Conservation (phyloP, 2,113 vertebrate species). For the Oncorhynchus mykiss region DNA sequence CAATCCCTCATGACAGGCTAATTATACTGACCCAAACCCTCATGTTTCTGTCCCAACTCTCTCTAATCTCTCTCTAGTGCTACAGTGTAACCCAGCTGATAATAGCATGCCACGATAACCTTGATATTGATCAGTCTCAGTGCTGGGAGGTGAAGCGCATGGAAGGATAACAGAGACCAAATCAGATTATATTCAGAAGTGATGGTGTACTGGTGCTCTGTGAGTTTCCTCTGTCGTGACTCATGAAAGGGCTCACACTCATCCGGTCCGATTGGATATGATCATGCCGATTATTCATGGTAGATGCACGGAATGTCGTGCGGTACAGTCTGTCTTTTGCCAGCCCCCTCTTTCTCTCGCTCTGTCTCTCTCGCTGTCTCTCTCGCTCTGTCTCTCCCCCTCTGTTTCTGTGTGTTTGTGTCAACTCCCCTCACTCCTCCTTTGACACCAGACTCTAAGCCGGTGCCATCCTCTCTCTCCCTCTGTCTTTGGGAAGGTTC, state of each 20-base stretch:
- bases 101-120: not conserved
- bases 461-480: not conserved
- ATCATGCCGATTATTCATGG: no score
- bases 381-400: not conserved
- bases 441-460: not conserved
- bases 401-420: not conserved
- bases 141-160: not conserved
- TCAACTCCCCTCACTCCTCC: not conserved
- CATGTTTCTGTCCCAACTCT: not conserved
- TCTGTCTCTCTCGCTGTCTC: no score
- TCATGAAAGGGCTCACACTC: no score
- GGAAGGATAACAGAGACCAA: no score
- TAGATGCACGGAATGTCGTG: no score
- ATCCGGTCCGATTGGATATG: no score
- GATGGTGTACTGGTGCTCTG: no score
- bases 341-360: not conserved
- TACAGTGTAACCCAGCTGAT: not conserved
- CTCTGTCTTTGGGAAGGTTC: not conserved
- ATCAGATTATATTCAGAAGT: no score
- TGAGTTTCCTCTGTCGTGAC: no score
- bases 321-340: conserved; percentile 3
- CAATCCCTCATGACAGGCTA: conserved; percentile 48
- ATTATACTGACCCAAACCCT: conserved; percentile 40
- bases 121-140: conserved; percentile 49
- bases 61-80: not conserved